Percentiles rank a stretch among this genome's conserved stretches.
Conservation (phyloP, 2,113 vertebrate species). For the Rostratula benghalensis region DNA sequence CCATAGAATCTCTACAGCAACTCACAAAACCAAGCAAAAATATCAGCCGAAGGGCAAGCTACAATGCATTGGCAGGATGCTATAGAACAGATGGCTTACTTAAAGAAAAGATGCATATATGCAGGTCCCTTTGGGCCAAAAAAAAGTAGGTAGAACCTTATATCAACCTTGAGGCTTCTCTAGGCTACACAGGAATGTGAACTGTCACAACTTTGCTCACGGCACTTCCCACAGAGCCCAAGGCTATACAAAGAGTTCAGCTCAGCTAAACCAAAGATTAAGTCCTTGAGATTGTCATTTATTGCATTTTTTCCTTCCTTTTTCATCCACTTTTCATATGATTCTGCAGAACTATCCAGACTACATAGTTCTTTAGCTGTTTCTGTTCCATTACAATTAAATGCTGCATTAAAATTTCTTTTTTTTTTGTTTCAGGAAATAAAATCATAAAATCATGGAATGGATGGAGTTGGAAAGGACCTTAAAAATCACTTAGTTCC, state of each 20-base stretch:
- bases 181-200: background rate
- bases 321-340: background rate
- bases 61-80: background rate
- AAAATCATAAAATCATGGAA: background rate
- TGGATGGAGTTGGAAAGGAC: background rate
- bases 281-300: background rate
- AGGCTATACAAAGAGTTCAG: background rate
- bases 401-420: background rate
- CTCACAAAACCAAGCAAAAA: background rate
- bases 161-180: background rate
- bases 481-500: background rate
- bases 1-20: background rate
- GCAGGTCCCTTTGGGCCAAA: background rate
- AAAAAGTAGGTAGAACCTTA: background rate
- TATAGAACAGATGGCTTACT: background rate
- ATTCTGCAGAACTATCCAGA: background rate
- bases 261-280: background rate
- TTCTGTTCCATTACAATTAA: background rate
- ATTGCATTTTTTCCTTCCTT: background rate
- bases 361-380: background rate
- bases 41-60: background rate
- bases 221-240: background rate
- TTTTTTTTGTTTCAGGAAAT: background rate
- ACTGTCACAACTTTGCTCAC: accelerated
- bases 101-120: background rate